phyloP scores from a whole-genome alignment of 1,140 invertebrate genomes.

The Neodiprion pinetum region DNA sequence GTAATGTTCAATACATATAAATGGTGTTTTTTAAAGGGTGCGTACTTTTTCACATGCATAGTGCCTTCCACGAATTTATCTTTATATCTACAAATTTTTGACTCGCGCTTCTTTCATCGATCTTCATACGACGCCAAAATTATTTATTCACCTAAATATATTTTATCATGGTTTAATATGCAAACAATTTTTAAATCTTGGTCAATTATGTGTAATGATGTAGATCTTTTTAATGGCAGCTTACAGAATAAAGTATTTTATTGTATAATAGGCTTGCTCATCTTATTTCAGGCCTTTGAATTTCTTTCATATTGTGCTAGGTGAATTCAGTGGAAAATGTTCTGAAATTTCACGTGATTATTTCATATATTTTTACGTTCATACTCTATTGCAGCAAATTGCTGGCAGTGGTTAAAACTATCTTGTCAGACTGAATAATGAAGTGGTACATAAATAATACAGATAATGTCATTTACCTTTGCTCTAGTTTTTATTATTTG shows the following conservation, averaged over 20 bases:
- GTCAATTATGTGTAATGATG: conserved; percentile 23
- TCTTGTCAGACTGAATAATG: no score
- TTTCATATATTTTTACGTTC: no score
- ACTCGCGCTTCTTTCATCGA: no score
- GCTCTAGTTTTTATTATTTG: no score
- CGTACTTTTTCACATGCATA: background rate
- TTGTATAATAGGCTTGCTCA: conserved; percentile 7
- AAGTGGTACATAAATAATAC: no score
- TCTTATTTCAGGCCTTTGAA: background rate
- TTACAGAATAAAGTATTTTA: conserved; percentile 35
- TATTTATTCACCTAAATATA: background rate
- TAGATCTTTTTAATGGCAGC: conserved; percentile 30
- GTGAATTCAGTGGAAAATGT: no score
- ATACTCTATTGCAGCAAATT: no score
- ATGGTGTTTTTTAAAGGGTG: background rate
- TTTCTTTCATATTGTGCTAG: no score
- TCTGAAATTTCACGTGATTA: no score
- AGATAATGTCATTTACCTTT: no score
- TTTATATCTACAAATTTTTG: background rate
- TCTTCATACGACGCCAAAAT: background rate
- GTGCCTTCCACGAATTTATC: background rate
- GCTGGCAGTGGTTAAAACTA: no score
- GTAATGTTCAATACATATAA: background rate
- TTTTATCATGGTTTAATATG: background rate
- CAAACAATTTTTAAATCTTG: background rate